These are phyloP conservation scores for Rhizoglyphus robini DNA, from an alignment of 1,140 invertebrate species.

Conservation along the genomic window DNA sequence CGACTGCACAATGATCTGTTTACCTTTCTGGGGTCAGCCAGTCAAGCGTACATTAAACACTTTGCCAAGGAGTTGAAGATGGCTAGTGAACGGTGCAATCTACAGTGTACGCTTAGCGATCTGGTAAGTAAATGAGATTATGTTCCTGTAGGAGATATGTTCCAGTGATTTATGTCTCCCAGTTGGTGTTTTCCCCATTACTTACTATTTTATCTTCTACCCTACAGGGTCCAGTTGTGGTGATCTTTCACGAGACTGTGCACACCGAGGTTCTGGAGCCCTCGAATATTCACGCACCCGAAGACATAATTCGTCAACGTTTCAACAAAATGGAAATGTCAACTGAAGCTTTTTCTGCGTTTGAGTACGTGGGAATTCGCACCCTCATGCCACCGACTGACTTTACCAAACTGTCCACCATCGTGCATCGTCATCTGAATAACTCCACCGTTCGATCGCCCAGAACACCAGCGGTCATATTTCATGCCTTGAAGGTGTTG, in stretches of 20 bases:
- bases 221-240: constrained; percentile 53
- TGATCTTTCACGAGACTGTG: constrained; percentile 66
- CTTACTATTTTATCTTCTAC: no score
- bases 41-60: constrained; percentile 55
- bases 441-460: constrained; percentile 53
- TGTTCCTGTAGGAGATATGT: no score
- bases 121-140: background rate
- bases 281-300: constrained; percentile 45
- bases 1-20: constrained; percentile 62
- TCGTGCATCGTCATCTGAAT: constrained; percentile 44
- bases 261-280: constrained; percentile 44
- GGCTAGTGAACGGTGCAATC: constrained; percentile 40
- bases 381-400: constrained; percentile 41
- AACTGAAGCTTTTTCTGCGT: constrained; percentile 55
- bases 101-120: constrained; percentile 31
- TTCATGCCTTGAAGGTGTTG: constrained; percentile 50
- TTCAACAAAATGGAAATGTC: constrained; percentile 48
- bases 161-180: background rate
- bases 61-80: constrained; percentile 50
- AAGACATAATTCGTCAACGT: constrained; percentile 47
- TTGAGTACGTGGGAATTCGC: constrained; percentile 53
- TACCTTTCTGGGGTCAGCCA: constrained; percentile 61
- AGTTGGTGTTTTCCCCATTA: no score
- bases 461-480: constrained; percentile 49
- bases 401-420: constrained; percentile 40